Conservation (phyloP, 2,113 vertebrate species). For the Ochotona curzoniae region DNA sequence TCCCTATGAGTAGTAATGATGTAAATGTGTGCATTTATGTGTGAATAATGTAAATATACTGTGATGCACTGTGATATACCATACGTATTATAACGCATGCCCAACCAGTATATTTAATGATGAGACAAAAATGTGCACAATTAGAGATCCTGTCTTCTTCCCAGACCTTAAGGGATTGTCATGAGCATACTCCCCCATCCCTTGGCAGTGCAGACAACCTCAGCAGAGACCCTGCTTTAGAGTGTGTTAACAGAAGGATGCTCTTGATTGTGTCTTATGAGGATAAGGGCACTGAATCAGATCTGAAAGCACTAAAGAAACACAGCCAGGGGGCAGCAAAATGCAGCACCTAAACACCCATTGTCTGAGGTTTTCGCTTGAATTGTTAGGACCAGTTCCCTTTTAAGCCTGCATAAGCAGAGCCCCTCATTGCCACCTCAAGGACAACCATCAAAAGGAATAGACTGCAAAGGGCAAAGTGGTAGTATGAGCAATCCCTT, state of each 20-base stretch:
- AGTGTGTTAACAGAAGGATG: not conserved
- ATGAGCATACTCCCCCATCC: not conserved
- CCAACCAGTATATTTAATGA: not conserved
- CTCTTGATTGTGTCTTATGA: no score
- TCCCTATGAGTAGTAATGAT: not conserved
- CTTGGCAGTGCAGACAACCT: not conserved
- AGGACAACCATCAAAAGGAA: not conserved
- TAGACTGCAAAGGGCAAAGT: no score
- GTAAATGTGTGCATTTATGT: not conserved
- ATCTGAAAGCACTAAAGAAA: not conserved
- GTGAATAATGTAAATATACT: not conserved
- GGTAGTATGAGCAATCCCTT: no score
- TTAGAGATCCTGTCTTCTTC: not conserved
- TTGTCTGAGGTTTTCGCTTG: not conserved
- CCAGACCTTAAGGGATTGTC: not conserved
- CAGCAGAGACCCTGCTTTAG: not conserved
- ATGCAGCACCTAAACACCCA: not conserved
- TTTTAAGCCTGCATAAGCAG: no score
- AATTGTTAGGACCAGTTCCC: not conserved
- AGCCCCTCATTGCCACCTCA: accelerated
- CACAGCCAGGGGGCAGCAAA: not conserved
- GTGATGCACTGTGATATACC: not conserved
- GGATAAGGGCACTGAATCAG: not conserved
- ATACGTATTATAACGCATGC: not conserved
- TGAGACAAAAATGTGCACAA: not conserved